Evolutionary conservation across 2,888 invertebrate genomes (phyloP).

Genomic region (Melanostoma scalare): DNA sequence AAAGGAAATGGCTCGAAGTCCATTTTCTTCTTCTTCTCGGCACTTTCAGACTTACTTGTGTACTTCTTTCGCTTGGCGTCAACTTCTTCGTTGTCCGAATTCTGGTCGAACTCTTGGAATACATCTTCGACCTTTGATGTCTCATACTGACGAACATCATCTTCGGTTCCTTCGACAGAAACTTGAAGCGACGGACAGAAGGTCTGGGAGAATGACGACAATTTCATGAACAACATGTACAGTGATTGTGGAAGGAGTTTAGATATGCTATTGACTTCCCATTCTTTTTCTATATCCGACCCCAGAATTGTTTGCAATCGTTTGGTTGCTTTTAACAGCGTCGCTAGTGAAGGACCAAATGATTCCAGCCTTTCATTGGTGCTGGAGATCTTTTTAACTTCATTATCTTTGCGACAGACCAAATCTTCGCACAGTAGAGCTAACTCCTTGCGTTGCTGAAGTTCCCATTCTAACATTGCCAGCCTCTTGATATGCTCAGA

Average conservation of each 20-base stretch:
- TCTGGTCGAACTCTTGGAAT: constrained; percentile 83
- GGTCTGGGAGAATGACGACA: constrained; percentile 86
- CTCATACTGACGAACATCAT: constrained; percentile 86
- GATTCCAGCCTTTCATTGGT: constrained; percentile 91
- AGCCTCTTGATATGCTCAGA: constrained; percentile 91
- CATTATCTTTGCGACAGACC: constrained; percentile 89
- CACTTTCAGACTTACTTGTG: constrained; percentile 38
- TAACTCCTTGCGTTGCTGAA: constrained; percentile 92
- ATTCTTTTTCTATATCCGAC: constrained; percentile 89
- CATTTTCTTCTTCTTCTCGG: constrained; percentile 68
- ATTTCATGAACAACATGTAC: constrained; percentile 93
- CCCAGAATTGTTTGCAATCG: constrained; percentile 95
- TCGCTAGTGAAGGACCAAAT: constrained; percentile 89
- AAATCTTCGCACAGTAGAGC: constrained; percentile 89
- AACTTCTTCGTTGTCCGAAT: constrained; percentile 87
- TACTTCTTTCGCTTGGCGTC: constrained; percentile 74
- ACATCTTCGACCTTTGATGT: constrained; percentile 75
- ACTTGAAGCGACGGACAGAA: constrained; percentile 83
- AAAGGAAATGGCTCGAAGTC: constrained; percentile 77
- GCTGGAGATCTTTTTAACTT: constrained; percentile 88
- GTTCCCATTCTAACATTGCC: constrained; percentile 95
- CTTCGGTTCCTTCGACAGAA: constrained; percentile 86
- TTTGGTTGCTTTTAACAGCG: constrained; percentile 90
- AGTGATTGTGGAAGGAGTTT: constrained; percentile 90
- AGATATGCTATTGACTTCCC: constrained; percentile 89